These are phyloP conservation scores for Nasonia longicornis DNA, from an alignment of 1,140 invertebrate species.

Conservation along the genomic window DNA sequence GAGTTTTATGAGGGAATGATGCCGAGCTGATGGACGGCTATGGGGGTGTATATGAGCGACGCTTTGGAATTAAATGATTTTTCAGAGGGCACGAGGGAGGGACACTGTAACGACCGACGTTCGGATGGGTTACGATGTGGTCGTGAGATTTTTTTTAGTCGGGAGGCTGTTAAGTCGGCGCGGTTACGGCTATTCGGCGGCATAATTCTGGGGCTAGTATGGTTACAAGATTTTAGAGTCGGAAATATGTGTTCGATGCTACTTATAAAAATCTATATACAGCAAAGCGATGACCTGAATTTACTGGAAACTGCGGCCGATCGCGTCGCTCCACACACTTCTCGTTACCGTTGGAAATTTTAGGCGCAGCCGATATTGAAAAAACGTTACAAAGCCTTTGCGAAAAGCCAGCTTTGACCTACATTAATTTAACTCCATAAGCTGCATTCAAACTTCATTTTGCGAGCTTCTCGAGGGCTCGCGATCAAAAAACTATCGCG, in stretches of 20 bases:
- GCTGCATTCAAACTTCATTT: neutral
- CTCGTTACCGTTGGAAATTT: neutral
- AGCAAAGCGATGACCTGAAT: too few species aligned
- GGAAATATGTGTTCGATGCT: too few species aligned
- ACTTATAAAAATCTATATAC: too few species aligned
- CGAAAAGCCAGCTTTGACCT: neutral
- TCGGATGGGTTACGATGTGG: neutral
- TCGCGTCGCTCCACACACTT: too few species aligned
- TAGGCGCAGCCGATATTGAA: too few species aligned
- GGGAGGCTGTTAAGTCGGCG: too few species aligned
- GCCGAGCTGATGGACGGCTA: neutral
- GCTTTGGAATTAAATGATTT: conserved; percentile 1
- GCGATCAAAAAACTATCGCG: neutral
- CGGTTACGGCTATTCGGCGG: too few species aligned
- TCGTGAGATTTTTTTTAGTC: too few species aligned
- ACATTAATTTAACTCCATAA: neutral
- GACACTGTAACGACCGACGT: neutral
- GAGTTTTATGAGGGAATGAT: neutral
- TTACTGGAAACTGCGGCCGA: too few species aligned
- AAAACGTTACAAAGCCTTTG: neutral
- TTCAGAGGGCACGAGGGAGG: neutral
- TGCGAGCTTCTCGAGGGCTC: neutral
- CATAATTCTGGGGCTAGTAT: too few species aligned
- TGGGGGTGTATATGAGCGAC: too few species aligned
- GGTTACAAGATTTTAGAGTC: too few species aligned